Evolutionary conservation across 2,888 invertebrate genomes (phyloP).

Genomic region (Piscicola geometra): DNA sequence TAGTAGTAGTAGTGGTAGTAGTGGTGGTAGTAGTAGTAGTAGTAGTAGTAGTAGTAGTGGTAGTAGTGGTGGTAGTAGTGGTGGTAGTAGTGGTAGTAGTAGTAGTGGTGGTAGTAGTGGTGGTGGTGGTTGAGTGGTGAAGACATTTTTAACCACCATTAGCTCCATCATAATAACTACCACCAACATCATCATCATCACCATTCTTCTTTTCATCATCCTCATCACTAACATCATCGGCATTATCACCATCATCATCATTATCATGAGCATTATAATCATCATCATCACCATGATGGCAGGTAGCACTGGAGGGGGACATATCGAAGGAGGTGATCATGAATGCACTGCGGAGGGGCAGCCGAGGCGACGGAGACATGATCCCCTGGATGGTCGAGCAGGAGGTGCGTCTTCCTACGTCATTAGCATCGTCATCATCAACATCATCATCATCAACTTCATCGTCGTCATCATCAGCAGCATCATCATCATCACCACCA

Average conservation of each 20-base stretch:
- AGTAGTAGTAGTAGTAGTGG: no score
- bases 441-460: no score
- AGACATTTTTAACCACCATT: background rate
- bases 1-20: no score
- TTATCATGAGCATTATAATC: background rate
- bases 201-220: background rate
- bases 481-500: background rate
- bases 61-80: no score
- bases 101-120: no score
- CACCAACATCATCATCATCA: background rate
- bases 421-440: no score
- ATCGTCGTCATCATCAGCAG: no score
- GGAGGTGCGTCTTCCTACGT: constrained; percentile 59
- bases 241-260: background rate
- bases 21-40: no score
- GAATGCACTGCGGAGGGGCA: constrained; percentile 77
- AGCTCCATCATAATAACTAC: background rate
- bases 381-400: constrained; percentile 98
- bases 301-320: constrained; percentile 68
- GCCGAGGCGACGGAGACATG: constrained; percentile 87
- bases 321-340: constrained; percentile 66
- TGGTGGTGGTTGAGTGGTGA: no score
- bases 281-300: constrained; percentile 58
- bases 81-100: no score
- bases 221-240: background rate